Evolutionary conservation across 2,113 vertebrate genomes (phyloP), one percentile per base, ranked within the genome.

Genomic region (Stigmatopora nigra): DNA sequence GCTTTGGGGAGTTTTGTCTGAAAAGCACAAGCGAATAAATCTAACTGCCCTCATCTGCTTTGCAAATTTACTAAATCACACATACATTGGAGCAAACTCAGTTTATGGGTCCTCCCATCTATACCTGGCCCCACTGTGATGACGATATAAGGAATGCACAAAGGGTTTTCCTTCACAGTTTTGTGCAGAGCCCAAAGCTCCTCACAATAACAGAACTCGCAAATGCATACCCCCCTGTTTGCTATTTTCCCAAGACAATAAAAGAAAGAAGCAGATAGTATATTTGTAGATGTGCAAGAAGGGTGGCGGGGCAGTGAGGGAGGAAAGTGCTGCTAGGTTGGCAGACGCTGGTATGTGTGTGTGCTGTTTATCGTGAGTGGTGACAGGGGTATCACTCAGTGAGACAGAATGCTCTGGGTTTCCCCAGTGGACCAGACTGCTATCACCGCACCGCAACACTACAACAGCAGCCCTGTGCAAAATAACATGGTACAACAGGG

Each of bases 381-480:
- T 90, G 89, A 90, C 88, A 90, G 83, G 87, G 89, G 81, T 91
- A 91, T 91, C 90, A 89, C 87, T 91, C 89, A 91, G 84, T 72
- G 87, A 91, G 89, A 91, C 88, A 89, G 89, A 86, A 86, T 82
- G 81, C 87, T 90, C 82, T 74, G 76, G 77, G 77, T 83, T 89
- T 84, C 90, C 88, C 84, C 85, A 82, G 87, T 66, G 81, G 87
- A 87, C 72, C 55, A 70, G 78, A 74, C 79, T 66, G 81, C 88
- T 67, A 90, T 89, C 89, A 69, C 75, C 79, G 81, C 81, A 78
- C 64, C 73, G 68, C 80, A 73, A 76, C 79, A 69, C 56, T 61
- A 78, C 78, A 84, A 52, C 80, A 75, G 78, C 79, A 76, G 81
- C 84, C 11, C 72, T 38, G 56, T 67, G 76, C 68, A 80, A 78